Percentiles rank a stretch among this genome's conserved stretches.
These are phyloP conservation scores for Tautogolabrus adspersus DNA, from an alignment of 2,113 vertebrate genomes.

Conservation along the genomic window DNA sequence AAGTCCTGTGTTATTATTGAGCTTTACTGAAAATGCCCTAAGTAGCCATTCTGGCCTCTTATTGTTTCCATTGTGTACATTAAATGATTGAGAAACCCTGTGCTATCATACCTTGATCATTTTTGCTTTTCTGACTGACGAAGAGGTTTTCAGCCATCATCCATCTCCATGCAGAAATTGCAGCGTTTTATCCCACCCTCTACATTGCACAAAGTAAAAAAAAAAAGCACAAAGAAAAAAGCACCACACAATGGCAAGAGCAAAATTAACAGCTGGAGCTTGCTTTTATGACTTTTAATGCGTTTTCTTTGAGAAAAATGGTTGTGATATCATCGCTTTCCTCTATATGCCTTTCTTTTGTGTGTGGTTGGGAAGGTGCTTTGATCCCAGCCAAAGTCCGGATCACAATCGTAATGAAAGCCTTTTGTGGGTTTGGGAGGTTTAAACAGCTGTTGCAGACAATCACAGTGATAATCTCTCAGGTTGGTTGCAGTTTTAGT, in stretches of 20 bases:
- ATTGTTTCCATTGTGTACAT: constrained; percentile 7
- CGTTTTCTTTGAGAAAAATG: neutral
- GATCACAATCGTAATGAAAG: constrained; percentile 25
- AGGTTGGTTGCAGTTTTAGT: constrained; percentile 19
- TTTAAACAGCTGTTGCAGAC: constrained; percentile 36
- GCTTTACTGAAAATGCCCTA: constrained; percentile 22
- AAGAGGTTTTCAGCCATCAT: constrained; percentile 5
- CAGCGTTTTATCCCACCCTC: too few relatives aligned
- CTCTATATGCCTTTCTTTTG: neutral
- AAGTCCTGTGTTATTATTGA: neutral
- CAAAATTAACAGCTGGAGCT: neutral
- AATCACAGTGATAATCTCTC: neutral
- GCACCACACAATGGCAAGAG: neutral
- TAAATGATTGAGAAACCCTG: constrained; percentile 33
- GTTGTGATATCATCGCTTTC: constrained; percentile 1
- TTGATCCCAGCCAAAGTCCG: constrained; percentile 25
- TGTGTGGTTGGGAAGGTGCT: constrained; percentile 12
- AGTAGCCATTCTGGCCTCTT: constrained; percentile 18
- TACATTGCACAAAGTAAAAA: neutral
- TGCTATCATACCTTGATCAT: constrained; percentile 29
- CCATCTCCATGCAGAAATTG: too few relatives aligned
- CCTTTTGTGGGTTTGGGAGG: constrained; percentile 14
- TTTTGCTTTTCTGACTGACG: constrained; percentile 29
- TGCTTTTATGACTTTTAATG: neutral
- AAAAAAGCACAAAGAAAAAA: neutral